Evolutionary conservation across 2,797 vertebrate species (phyloP).

Genomic region (Neosilurus hyrtlii): DNA sequence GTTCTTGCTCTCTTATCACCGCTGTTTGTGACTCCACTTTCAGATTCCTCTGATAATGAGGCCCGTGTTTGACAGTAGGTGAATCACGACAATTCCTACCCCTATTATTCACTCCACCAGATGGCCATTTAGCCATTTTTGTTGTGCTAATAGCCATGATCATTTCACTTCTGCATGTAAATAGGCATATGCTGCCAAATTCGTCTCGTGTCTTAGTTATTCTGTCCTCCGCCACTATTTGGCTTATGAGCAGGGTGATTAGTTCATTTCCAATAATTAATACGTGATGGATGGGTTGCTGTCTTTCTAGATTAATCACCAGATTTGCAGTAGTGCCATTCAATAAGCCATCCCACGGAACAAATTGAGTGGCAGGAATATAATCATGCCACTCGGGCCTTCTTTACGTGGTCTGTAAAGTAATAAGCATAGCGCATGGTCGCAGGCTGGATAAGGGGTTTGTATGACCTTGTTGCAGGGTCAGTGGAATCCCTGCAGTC

Average conservation of each 20-base stretch:
- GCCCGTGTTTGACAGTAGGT: slow-evolving; percentile 49
- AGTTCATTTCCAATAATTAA: slow-evolving; percentile 58
- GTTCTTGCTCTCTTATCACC: slow-evolving; percentile 51
- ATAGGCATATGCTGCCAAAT: slow-evolving; percentile 56
- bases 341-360: slow-evolving; percentile 33
- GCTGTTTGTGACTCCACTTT: slow-evolving; percentile 45
- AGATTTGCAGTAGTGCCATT: slow-evolving; percentile 46
- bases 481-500: slow-evolving; percentile 38
- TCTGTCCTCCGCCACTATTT: slow-evolving; percentile 45
- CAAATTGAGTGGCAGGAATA: slow-evolving; percentile 47
- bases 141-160: slow-evolving; percentile 56
- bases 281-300: slow-evolving; percentile 54
- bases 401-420: slow-evolving; percentile 46
- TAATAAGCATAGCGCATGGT: slow-evolving; percentile 28
- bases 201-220: slow-evolving; percentile 51
- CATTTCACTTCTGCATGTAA: slow-evolving; percentile 54
- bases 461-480: slow-evolving; percentile 46
- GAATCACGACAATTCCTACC: slow-evolving; percentile 45
- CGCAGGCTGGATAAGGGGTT: slow-evolving; percentile 26
- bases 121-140: slow-evolving; percentile 57
- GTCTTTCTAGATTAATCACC: slow-evolving; percentile 52
- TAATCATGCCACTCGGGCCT: slow-evolving; percentile 41
- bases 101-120: slow-evolving; percentile 55
- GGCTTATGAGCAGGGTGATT: slow-evolving; percentile 54
- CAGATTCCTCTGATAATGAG: slow-evolving; percentile 49